These are phyloP conservation scores for Mastomys natalensis DNA, from an alignment of 2,113 vertebrate genomes.

Conservation along the genomic window DNA sequence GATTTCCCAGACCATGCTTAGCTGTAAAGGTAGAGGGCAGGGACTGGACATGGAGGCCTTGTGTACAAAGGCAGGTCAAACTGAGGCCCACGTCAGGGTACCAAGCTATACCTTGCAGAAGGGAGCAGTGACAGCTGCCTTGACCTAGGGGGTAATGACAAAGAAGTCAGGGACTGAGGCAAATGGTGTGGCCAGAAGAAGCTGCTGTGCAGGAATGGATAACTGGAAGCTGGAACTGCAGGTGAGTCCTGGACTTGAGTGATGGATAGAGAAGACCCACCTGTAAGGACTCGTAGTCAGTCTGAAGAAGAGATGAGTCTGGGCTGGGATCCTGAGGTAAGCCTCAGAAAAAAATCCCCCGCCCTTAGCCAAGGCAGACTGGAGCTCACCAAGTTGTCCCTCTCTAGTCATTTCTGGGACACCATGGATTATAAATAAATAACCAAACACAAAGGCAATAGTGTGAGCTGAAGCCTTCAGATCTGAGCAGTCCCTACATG, in stretches of 20 bases:
- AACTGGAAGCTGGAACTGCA: not conserved
- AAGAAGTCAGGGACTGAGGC: not conserved
- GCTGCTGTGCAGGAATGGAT: not conserved
- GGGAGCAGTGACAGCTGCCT: not conserved
- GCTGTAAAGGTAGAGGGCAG: not conserved
- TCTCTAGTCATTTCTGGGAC: conserved; percentile 19
- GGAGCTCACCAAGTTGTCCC: conserved; percentile 25
- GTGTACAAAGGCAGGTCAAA: not conserved
- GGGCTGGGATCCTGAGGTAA: not conserved
- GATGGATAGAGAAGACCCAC: not conserved
- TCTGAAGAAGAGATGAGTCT: not conserved
- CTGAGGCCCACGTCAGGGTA: not conserved
- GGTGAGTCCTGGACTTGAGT: not conserved
- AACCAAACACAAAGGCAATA: not conserved
- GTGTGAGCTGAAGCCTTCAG: not conserved
- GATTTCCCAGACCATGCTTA: not conserved
- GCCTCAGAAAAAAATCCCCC: not conserved
- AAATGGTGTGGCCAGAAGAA: not conserved
- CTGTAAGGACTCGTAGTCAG: not conserved
- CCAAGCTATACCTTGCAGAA: not conserved
- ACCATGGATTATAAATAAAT: conserved; percentile 43
- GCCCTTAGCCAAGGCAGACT: not conserved
- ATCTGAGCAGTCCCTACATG: not conserved
- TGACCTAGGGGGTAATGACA: not conserved
- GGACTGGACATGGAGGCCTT: not conserved